These are phyloP conservation scores for Conus canariensis DNA, from an alignment of 2,888 invertebrate genomes.

Conservation along the genomic window DNA sequence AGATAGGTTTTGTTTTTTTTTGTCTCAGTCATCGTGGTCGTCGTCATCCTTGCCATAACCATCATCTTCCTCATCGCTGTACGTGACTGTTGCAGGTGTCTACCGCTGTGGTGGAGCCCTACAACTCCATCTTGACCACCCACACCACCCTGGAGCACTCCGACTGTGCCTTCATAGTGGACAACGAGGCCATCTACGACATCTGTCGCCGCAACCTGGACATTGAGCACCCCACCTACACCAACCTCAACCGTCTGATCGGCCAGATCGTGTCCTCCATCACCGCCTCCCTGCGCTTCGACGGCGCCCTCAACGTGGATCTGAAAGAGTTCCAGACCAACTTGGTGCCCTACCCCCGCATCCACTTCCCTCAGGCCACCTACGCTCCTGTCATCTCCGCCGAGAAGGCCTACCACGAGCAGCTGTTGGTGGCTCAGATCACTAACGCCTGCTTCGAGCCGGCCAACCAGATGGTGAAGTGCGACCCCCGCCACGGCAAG, in stretches of 20 bases:
- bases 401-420: constrained; percentile 49
- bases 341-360: constrained; percentile 48
- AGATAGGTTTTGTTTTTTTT: no score
- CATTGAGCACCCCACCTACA: constrained; percentile 86
- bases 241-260: constrained; percentile 82
- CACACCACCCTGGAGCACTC: constrained; percentile 89
- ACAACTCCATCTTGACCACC: constrained; percentile 52
- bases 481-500: constrained; percentile 78
- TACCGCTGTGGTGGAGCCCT: constrained; percentile 50
- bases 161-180: constrained; percentile 97
- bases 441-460: constrained; percentile 46
- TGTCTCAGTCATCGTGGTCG: background rate
- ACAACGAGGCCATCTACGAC: constrained; percentile 92
- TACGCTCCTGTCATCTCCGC: constrained; percentile 47
- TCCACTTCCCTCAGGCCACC: constrained; percentile 49
- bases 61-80: background rate
- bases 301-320: constrained; percentile 46
- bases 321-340: constrained; percentile 51
- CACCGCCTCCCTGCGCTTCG: constrained; percentile 47
- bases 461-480: constrained; percentile 84
- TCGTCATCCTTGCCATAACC: background rate
- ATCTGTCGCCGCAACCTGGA: constrained; percentile 90
- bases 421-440: constrained; percentile 42
- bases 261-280: constrained; percentile 46
- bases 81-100: background rate